Evolutionary conservation across 2,797 vertebrate genomes (phyloP).

Genomic region (Psittacula derbiana): DNA sequence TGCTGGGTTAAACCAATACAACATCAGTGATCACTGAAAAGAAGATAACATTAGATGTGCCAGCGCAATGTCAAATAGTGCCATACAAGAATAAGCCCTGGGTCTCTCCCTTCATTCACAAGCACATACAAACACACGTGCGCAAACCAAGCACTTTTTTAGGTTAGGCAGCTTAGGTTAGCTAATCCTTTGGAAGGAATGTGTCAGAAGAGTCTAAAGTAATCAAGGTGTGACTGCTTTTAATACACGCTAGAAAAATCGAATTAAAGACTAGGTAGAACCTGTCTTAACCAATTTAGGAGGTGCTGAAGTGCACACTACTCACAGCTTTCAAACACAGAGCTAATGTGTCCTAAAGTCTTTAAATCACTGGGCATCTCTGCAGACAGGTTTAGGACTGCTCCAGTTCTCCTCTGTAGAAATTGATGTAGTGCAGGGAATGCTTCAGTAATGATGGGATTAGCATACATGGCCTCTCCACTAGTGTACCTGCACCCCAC

Average conservation of each 20-base stretch:
- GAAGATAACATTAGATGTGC: not conserved
- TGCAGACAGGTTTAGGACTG: not conserved
- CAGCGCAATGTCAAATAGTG: not conserved
- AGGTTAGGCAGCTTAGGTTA: not conserved
- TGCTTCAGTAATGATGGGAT: not conserved
- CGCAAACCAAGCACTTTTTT: not conserved
- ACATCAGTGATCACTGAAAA: accelerated
- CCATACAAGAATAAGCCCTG: not conserved
- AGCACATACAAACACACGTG: not conserved
- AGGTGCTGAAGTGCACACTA: not conserved
- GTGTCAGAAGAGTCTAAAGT: not conserved
- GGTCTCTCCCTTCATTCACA: not conserved
- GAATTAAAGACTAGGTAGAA: not conserved
- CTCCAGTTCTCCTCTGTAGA: not conserved
- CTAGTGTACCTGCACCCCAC: not conserved
- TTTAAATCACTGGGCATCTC: not conserved
- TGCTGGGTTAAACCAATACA: not conserved
- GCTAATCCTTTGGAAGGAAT: not conserved
- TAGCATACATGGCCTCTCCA: not conserved
- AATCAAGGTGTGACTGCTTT: constrained; percentile 11
- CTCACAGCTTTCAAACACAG: not conserved
- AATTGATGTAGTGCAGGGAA: not conserved
- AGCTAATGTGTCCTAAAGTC: not conserved
- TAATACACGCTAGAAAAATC: not conserved
- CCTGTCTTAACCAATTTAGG: not conserved